These are phyloP conservation scores for Catamblyrhynchus diadema DNA, from an alignment of 2,797 vertebrate genomes.

Conservation along the genomic window DNA sequence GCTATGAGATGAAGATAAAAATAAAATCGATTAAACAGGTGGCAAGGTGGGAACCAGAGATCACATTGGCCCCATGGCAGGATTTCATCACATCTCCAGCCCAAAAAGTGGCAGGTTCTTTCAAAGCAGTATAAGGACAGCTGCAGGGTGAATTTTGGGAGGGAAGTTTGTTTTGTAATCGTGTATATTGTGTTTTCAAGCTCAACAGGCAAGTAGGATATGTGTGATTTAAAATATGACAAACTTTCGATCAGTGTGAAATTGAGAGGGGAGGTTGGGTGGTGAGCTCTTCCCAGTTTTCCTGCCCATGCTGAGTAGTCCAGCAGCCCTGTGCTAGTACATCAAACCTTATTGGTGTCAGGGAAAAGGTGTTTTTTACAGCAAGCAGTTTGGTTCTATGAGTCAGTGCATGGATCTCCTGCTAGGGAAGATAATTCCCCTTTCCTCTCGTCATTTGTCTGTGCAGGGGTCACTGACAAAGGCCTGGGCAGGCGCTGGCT, in stretches of 20 bases:
- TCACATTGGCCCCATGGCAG: not conserved
- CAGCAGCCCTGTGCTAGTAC: rapidly evolving
- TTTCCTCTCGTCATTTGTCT: rapidly evolving
- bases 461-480: not conserved
- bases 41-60: not conserved
- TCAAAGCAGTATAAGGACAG: not conserved
- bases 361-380: not conserved
- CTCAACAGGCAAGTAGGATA: not conserved
- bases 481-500: not conserved
- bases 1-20: not conserved
- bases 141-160: not conserved
- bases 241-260: not conserved
- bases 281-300: not conserved
- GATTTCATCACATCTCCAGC: not conserved
- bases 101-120: not conserved
- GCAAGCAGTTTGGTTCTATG: not conserved
- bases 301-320: not conserved
- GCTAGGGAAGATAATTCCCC: not conserved
- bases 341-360: not conserved
- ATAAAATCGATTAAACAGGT: not conserved
- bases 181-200: not conserved
- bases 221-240: not conserved
- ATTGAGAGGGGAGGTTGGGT: not conserved
- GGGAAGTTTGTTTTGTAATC: not conserved
- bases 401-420: not conserved